Conservation (phyloP, 2,888 invertebrate species). For the Piscicola geometra region DNA sequence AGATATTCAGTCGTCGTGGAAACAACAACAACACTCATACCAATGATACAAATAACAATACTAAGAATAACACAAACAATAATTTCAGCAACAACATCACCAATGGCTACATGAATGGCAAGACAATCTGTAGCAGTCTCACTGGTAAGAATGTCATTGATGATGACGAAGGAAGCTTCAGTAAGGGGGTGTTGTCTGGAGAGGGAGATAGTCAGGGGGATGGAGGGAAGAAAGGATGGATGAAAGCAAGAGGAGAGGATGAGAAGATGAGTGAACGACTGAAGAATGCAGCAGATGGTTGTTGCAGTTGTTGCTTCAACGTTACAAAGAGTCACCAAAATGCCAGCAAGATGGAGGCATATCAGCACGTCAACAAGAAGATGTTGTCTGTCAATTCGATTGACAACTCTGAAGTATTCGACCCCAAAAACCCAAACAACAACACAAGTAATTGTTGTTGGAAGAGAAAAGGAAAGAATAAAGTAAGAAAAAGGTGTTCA, state of each 20-base stretch:
- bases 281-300: not conserved
- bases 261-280: not conserved
- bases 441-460: not conserved
- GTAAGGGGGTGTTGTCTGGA: no score
- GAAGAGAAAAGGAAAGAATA: not conserved
- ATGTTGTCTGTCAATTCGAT: no score
- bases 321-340: no score
- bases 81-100: not conserved
- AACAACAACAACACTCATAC: not conserved
- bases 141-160: not conserved
- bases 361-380: no score
- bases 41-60: not conserved
- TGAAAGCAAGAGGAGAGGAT: not conserved
- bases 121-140: not conserved
- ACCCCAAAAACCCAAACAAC: not conserved
- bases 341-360: no score
- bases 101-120: not conserved
- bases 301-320: conserved; percentile 3
- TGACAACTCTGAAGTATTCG: no score
- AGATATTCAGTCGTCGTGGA: not conserved
- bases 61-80: not conserved
- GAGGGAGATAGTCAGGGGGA: not conserved
- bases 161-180: no score
- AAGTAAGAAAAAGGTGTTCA: no score
- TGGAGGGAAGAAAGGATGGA: no score